These are phyloP conservation scores for Myzus persicae DNA, from an alignment of 1,140 invertebrate species.

Conservation along the genomic window DNA sequence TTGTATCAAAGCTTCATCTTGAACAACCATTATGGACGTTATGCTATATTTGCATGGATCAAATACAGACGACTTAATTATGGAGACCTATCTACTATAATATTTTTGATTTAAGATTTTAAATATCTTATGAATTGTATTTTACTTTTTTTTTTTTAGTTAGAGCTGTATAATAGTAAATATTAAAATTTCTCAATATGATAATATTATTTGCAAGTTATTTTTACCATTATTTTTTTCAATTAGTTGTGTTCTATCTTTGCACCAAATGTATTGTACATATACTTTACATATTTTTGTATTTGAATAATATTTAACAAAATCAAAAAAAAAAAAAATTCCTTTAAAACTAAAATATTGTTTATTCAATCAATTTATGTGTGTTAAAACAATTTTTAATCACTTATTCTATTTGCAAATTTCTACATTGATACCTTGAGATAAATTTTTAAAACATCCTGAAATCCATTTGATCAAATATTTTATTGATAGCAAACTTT, in stretches of 20 bases:
- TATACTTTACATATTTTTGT: conserved; percentile 22
- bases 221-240: neutral
- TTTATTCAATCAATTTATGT: neutral
- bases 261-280: neutral
- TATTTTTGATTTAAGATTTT: neutral
- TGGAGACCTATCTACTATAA: conserved; percentile 46
- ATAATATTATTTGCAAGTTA: neutral
- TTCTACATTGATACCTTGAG: neutral
- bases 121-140: conserved; percentile 37
- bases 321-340: conserved; percentile 32
- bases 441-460: neutral
- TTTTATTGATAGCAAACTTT: neutral
- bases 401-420: neutral
- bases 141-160: conserved; percentile 52
- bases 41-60: conserved; percentile 45
- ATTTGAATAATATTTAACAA: neutral
- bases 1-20: conserved; percentile 43
- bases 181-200: conserved; percentile 25
- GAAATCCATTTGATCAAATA: neutral
- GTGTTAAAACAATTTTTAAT: neutral
- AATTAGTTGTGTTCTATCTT: conserved; percentile 21
- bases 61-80: conserved; percentile 51
- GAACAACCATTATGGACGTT: conserved; percentile 1
- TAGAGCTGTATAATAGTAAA: conserved; percentile 43
- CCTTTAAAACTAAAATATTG: neutral